Evolutionary conservation across 2,888 invertebrate species (phyloP).

Genomic region (Calliphora vomitoria): DNA sequence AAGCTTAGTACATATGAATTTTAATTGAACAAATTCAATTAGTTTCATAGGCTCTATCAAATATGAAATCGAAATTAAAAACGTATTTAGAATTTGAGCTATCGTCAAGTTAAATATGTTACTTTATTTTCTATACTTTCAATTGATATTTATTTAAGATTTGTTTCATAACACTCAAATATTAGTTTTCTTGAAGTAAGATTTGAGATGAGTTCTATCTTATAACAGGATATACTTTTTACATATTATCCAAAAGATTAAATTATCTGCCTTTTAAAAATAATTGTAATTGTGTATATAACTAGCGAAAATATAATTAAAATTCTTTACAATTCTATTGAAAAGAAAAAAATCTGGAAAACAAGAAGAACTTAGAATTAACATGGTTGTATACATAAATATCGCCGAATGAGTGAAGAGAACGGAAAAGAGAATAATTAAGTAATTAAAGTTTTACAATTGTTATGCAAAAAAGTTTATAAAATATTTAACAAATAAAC

Average conservation of each 20-base stretch:
- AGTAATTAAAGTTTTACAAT: conserved; percentile 67
- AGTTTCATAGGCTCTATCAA: too few relatives aligned
- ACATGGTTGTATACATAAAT: neutral
- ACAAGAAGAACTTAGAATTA: neutral
- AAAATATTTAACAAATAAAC: conserved; percentile 52
- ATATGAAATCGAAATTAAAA: too few relatives aligned
- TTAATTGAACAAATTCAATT: too few relatives aligned
- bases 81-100: too few relatives aligned
- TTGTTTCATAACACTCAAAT: too few relatives aligned
- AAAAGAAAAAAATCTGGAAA: neutral
- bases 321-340: neutral
- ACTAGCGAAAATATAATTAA: conserved; percentile 14
- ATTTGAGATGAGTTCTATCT: too few relatives aligned
- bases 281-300: neutral
- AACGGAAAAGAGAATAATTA: conserved; percentile 53
- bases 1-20: too few relatives aligned
- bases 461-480: conserved; percentile 62
- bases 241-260: neutral
- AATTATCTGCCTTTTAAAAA: conserved; percentile 2
- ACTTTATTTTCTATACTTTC: too few relatives aligned
- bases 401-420: neutral
- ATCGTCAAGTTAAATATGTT: too few relatives aligned
- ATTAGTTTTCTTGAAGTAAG: too few relatives aligned
- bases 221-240: too few relatives aligned
- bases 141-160: too few relatives aligned